Base-by-base conservation (phyloP, 2,113 vertebrate species). In the Varanus komodoensis region DNA sequence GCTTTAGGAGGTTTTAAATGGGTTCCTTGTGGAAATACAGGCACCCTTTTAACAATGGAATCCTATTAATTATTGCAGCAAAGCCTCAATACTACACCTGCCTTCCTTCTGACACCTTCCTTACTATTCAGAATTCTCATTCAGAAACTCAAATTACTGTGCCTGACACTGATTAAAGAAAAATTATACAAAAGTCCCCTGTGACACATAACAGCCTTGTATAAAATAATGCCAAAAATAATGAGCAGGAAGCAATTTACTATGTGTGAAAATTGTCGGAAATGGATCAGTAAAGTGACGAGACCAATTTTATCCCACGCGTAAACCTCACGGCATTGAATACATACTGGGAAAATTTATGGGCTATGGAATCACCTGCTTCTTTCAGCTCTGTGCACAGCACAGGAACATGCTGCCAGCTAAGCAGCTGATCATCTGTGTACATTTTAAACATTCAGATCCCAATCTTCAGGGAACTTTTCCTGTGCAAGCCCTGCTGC, bases 211-310 rank as follows among this genome's bases (percentile, higher is more conserved):
- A 75, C 83, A 90, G 27, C 7, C 61, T 93, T 91, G 89, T 89
- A 75, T 93, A 95, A 94, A 93, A 93, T 95, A 94, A 94, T 91
- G 84, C 84, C 94, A 93, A 94, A 91, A 96, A 95, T 95, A 96
- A 96, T 96, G 95, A 95, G 92, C 86, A 95, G 93, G 89, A 96
- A 94, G 92, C 84, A 91, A 82, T 77, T 86, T 87, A 95, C 95
- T 92, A 88, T 92, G 89, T 92, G 74, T 48, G 95, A 94, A 95
- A 93, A 89, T 94, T 92, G 91, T 87, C 92, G 87, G 80, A 96
- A 96, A 94, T 94, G 93, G 92, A 93, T 92, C 92, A 89, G 93
- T 91, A 92, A 95, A 93, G 93, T 93, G 92, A 92, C 88, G 91
- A 96, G 93, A 91, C 44, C 92, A 92, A 96, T 93, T 92, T 93